phyloP scores from a whole-genome alignment of 2,113 vertebrate genomes.

The Paramisgurnus dabryanus region DNA sequence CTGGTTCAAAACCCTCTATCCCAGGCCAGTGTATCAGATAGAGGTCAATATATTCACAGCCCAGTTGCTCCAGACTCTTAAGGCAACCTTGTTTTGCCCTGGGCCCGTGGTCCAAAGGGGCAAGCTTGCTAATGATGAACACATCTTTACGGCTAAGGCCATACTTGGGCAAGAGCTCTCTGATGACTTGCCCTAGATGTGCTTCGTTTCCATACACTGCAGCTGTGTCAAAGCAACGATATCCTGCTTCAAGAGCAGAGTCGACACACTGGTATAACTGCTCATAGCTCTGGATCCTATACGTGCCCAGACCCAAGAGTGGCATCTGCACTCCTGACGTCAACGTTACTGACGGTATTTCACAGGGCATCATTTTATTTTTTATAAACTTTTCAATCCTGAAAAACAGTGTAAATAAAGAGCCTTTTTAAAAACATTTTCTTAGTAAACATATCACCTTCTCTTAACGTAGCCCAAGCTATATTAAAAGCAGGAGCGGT shows the following conservation, averaged over 20 bases:
- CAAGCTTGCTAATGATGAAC: conserved; percentile 70
- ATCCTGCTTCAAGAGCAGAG: conserved; percentile 63
- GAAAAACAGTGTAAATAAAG: neutral
- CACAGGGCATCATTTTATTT: neutral
- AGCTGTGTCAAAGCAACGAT: conserved; percentile 68
- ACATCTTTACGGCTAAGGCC: conserved; percentile 61
- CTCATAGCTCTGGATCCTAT: conserved; percentile 56
- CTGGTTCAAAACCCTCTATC: conserved; percentile 56
- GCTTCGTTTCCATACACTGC: conserved; percentile 66
- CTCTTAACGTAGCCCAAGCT: no score
- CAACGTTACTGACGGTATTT: conserved; percentile 37
- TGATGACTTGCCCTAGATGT: conserved; percentile 57
- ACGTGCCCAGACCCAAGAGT: conserved; percentile 68
- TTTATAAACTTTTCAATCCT: neutral
- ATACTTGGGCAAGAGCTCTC: conserved; percentile 61
- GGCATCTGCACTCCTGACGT: conserved; percentile 67
- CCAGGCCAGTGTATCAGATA: conserved; percentile 74
- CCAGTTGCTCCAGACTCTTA: conserved; percentile 60
- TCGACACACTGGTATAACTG: conserved; percentile 54
- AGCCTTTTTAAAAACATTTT: neutral
- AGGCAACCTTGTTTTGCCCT: conserved; percentile 54
- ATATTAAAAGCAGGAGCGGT: neutral
- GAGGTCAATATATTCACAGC: conserved; percentile 63
- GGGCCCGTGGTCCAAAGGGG: conserved; percentile 60
- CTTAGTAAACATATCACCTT: neutral